These are phyloP conservation scores for Willowsia nigromaculata DNA, from an alignment of 2,888 invertebrate genomes.

Conservation along the genomic window DNA sequence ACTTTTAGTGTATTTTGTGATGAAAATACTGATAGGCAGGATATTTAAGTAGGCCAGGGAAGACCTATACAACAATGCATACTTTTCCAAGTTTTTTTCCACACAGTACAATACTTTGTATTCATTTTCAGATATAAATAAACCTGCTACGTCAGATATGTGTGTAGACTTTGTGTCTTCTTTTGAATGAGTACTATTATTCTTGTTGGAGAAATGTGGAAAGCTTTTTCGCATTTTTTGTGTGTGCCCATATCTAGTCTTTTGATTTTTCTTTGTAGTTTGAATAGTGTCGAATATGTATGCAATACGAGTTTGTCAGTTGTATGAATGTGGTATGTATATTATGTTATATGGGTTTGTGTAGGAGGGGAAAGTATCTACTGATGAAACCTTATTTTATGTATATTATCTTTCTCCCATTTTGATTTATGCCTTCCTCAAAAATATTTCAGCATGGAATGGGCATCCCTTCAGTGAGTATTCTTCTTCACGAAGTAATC, in stretches of 20 bases:
- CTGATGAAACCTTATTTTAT: not conserved
- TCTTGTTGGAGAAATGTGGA: too few relatives aligned
- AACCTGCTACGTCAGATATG: too few relatives aligned
- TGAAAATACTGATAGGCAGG: not conserved
- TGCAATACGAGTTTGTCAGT: too few relatives aligned
- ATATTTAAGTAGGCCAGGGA: not conserved
- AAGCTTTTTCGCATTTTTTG: too few relatives aligned
- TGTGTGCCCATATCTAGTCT: too few relatives aligned
- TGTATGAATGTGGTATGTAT: too few relatives aligned
- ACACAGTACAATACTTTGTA: not conserved
- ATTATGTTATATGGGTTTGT: too few relatives aligned
- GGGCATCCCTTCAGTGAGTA: slow-evolving; percentile 97
- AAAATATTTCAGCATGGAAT: slow-evolving; percentile 92
- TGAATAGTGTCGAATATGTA: too few relatives aligned
- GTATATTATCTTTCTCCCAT: not conserved
- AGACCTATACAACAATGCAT: not conserved
- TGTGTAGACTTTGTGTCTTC: too few relatives aligned
- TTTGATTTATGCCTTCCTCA: not conserved
- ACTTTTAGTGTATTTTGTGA: not conserved
- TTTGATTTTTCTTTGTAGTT: too few relatives aligned
- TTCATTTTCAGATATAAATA: not conserved
- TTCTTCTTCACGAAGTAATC: slow-evolving; percentile 96
- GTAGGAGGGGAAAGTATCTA: not conserved
- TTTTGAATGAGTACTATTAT: too few relatives aligned
- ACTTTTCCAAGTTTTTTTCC: not conserved